Base-by-base conservation (phyloP, 2,113 vertebrate species). In the Stictonetta naevosa region DNA sequence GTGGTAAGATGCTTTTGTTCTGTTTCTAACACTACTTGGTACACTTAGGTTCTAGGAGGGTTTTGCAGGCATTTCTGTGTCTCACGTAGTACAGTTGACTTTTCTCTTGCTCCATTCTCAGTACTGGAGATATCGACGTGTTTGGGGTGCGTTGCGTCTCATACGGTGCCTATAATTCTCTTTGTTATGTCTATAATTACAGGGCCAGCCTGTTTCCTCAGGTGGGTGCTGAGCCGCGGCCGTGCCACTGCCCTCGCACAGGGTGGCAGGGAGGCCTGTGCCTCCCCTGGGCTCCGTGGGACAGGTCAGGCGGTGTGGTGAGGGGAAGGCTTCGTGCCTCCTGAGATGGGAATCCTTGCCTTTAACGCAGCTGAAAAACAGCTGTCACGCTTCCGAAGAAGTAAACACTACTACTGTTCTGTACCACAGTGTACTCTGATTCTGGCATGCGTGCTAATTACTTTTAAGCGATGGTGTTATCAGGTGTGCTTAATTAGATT, bases 201-300 rank as follows among this genome's bases (percentile, higher is more conserved):
- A 77, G 68, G 63, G 38, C 28, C 83, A 0, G 1, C 2, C 1
- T n/a, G 4, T 88, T 59, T 75, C 8, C 33, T 40, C 2, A 3
- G 53, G 9, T 58, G 33, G 36, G 31, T 59, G 52, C 73, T 78
- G 77, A 55, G 26, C 44, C 48, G 40, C 68, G 74, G 59, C 64
- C 50, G 23, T 81, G 55, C 31, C 40, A 2, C 1, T 58, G 13
- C 73, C 16, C 8, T 69, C 29, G 48, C 40, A 50, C 20, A 33
- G 46, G 40, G 55, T 36, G 2, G 5, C 19, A 59, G 46, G 73
- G 46, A 68, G 33, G 3, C 1, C 2, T 26, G 72, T 72, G 17
- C 19, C 48, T 66, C 36, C 66, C 60, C 22, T 28, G 64, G 52
- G 76, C 74, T 76, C 17, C 3, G 1, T 77, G 78, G 62, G 69